Evolutionary conservation across 2,888 invertebrate genomes (phyloP).

Genomic region (Gymnosoma rotundatum): DNA sequence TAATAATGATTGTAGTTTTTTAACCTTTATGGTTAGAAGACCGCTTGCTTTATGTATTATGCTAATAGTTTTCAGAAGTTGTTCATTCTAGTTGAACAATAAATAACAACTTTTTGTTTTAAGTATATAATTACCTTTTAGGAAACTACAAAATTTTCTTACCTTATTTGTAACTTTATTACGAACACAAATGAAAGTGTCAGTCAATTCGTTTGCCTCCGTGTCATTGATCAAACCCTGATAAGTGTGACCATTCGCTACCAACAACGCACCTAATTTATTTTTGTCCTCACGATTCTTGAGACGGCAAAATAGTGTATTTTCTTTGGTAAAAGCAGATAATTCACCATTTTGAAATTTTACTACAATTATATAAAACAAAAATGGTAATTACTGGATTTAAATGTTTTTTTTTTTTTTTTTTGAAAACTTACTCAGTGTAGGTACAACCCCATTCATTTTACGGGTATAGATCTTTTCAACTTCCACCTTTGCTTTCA

Average conservation of each 20-base stretch:
- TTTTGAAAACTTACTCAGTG: slow-evolving; percentile 75
- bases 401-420: too few species aligned
- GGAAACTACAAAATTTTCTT: background rate
- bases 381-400: background rate
- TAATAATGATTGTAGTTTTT: too few species aligned
- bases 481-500: slow-evolving; percentile 75
- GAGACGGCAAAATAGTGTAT: slow-evolving; percentile 72
- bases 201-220: slow-evolving; percentile 70
- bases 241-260: slow-evolving; percentile 75
- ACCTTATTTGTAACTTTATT: slow-evolving; percentile 79
- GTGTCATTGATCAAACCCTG: slow-evolving; percentile 72
- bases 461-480: slow-evolving; percentile 71
- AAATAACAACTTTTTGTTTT: too few species aligned
- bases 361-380: slow-evolving; percentile 72
- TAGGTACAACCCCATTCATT: slow-evolving; percentile 70
- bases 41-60: too few species aligned
- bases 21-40: too few species aligned
- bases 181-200: slow-evolving; percentile 78
- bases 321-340: slow-evolving; percentile 68
- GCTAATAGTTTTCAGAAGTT: too few species aligned
- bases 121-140: too few species aligned
- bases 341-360: slow-evolving; percentile 80
- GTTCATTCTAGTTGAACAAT: too few species aligned
- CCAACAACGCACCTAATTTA: slow-evolving; percentile 73
- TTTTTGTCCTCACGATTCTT: slow-evolving; percentile 53